Percentiles rank a stretch among this genome's conserved stretches.
phyloP scores from a whole-genome alignment of 2,888 invertebrate genomes.

The Camptogramma bilineatum region DNA sequence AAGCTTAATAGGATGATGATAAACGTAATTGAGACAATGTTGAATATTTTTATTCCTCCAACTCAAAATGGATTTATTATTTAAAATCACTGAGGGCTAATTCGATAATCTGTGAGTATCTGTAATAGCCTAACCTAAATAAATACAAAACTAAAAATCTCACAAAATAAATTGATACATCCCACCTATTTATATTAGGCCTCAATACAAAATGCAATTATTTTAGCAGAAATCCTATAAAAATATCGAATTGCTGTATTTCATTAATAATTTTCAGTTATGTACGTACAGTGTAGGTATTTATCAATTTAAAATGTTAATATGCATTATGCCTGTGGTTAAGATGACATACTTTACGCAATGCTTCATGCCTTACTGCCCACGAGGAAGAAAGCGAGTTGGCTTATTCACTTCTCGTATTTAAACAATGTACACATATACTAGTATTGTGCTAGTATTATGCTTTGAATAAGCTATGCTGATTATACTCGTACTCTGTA shows the following conservation, averaged over 20 bases:
- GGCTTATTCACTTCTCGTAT: constrained; percentile 21
- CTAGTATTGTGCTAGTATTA: neutral
- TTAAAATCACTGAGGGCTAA: too few relatives aligned
- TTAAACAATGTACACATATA: neutral
- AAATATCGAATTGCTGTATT: neutral
- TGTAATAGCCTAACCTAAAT: too few relatives aligned
- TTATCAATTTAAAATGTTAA: neutral
- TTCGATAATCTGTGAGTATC: too few relatives aligned
- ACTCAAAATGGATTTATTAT: too few relatives aligned
- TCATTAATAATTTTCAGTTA: neutral
- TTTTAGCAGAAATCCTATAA: neutral
- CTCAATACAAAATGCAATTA: too few relatives aligned
- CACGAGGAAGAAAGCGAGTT: constrained; percentile 62
- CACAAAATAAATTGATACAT: too few relatives aligned
- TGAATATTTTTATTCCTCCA: too few relatives aligned
- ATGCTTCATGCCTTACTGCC: constrained; percentile 56
- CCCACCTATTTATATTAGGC: too few relatives aligned
- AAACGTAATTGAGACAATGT: too few relatives aligned
- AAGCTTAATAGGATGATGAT: too few relatives aligned
- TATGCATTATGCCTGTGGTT: constrained; percentile 3
- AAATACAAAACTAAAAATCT: too few relatives aligned
- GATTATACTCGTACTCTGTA: too few relatives aligned
- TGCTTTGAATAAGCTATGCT: neutral
- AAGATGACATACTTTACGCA: constrained; percentile 56
- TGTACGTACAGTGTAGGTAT: neutral